Evolutionary conservation across 2,888 invertebrate species (phyloP).

Genomic region (Chloromyia formosa): DNA sequence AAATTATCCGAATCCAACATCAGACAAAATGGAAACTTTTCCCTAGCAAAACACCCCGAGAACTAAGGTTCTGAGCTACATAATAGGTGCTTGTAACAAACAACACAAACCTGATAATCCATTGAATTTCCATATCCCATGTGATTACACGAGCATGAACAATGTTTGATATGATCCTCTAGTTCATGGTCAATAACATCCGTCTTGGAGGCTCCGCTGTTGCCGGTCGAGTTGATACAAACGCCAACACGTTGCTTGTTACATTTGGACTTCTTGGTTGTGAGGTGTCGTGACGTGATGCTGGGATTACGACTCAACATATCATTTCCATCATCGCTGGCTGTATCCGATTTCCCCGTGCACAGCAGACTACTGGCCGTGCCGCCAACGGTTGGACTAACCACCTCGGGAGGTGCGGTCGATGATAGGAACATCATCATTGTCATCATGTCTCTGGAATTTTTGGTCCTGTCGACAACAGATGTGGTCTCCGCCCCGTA

Average conservation of each 20-base stretch:
- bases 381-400: slow-evolving; percentile 19
- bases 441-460: slow-evolving; percentile 44
- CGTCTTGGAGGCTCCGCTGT: slow-evolving; percentile 50
- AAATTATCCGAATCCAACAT: neutral
- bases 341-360: slow-evolving; percentile 26
- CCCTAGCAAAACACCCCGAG: neutral
- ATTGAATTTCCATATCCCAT: slow-evolving; percentile 93
- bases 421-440: slow-evolving; percentile 50
- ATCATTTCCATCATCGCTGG: slow-evolving; percentile 21
- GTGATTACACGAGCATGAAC: slow-evolving; percentile 91
- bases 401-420: slow-evolving; percentile 45
- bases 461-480: slow-evolving; percentile 37
- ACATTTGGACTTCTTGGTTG: slow-evolving; percentile 29
- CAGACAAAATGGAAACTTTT: neutral
- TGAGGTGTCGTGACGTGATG: neutral
- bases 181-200: slow-evolving; percentile 77
- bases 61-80: slow-evolving; percentile 19
- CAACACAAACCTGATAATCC: slow-evolving; percentile 79
- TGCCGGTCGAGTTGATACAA: neutral
- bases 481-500: slow-evolving; percentile 41
- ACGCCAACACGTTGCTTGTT: neutral
- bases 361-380: slow-evolving; percentile 27
- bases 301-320: neutral
- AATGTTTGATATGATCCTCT: slow-evolving; percentile 87
- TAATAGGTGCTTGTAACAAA: neutral